Evolutionary conservation across 2,113 vertebrate genomes (phyloP), one percentile per base, ranked within the genome.

Genomic region (Rallus limicola): DNA sequence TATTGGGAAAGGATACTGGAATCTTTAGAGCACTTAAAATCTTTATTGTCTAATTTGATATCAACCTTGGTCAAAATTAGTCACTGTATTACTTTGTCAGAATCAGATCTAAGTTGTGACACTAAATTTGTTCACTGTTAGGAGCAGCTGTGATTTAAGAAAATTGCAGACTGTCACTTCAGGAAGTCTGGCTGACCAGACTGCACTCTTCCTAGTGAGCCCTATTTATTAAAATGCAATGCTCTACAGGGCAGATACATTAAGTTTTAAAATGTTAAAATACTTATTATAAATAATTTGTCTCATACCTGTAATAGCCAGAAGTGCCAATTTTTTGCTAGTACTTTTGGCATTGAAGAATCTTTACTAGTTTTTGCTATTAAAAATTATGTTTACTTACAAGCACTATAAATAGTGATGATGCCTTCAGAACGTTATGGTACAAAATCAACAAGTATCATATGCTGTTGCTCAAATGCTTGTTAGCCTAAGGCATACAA

Each of bases 271-370:
- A 92, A 91, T 93, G 85, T 97, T 97, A 88, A 50, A 93, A 90
- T 72, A 95, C 58, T 94, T 96, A 87, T 93, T 97, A 10, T 48
- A 92, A 97, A 77, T 65, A 88, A 95, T 93, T 97, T 97, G 95
- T 95, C 90, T 96, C 4, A 1, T 96, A 97, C 82, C 69, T 96
- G 44, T 94, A 88, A 91, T 91, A 93, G 95, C 98, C 98, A 71
- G 86, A 97, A 97, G 98, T 97, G 96, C 90, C 96, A 92, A 82
- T 94, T 94, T 97, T 94, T 97, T 97, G 89, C 87, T 96, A 94
- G 76, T 92, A 92, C 96, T 97, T 94, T 96, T 88, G 93, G 93
- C 95, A 72, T 97, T 4, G 23, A 90, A 94, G 93, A 96, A 95
- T 97, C 82, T 97, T 97, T 97, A 96, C 81, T 95, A 90, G 87